Conservation (phyloP, 2,113 vertebrate species). For the Sceloporus undulatus region DNA sequence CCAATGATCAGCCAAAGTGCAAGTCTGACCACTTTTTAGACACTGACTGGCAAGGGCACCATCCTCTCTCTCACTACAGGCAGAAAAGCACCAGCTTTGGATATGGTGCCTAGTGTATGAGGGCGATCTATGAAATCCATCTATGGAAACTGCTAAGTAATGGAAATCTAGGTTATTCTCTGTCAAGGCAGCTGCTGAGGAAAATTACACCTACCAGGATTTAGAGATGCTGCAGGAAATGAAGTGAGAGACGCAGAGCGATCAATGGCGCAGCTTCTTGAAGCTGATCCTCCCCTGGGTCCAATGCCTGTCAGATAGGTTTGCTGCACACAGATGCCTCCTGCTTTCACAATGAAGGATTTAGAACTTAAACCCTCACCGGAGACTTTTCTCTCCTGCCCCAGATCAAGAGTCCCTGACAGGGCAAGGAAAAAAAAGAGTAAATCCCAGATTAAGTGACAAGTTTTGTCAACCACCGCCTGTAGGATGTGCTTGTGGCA, state of each 20-base stretch:
- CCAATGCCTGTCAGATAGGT: slow-evolving; percentile 46
- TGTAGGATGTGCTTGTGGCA: slow-evolving; percentile 12
- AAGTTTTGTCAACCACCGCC: background rate
- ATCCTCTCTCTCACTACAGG: too few relatives aligned
- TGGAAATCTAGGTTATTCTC: background rate
- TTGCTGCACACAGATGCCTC: background rate
- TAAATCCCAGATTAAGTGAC: slow-evolving; percentile 46
- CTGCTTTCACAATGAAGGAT: slow-evolving; percentile 49
- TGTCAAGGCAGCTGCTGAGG: slow-evolving; percentile 28
- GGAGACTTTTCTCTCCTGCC: slow-evolving; percentile 40
- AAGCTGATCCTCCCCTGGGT: slow-evolving; percentile 55
- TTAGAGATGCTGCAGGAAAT: slow-evolving; percentile 34
- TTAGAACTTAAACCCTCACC: slow-evolving; percentile 47
- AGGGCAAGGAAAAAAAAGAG: slow-evolving; percentile 24
- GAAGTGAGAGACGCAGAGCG: slow-evolving; percentile 36
- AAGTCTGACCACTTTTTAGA: background rate
- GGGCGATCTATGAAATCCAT: background rate
- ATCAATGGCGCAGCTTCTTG: slow-evolving; percentile 44
- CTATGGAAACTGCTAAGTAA: slow-evolving; percentile 16
- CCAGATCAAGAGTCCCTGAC: slow-evolving; percentile 27
- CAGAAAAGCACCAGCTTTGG: background rate
- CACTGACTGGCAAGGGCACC: background rate
- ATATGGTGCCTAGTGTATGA: too few relatives aligned
- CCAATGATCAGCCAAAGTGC: background rate
- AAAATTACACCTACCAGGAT: slow-evolving; percentile 46